Evolutionary conservation across 2,113 vertebrate genomes (phyloP).

Genomic region (Crotophaga sulcirostris): DNA sequence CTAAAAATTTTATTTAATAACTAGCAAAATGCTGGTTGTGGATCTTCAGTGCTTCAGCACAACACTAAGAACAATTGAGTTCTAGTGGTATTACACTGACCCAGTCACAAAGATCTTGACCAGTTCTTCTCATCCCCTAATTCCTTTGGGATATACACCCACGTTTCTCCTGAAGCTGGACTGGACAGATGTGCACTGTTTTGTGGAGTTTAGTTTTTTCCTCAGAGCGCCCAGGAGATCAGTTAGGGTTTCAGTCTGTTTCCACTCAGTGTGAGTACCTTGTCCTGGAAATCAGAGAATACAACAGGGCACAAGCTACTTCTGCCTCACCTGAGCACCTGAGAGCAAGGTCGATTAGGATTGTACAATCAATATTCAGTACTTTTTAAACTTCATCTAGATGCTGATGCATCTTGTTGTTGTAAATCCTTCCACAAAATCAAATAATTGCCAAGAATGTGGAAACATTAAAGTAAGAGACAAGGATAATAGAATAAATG

Average conservation of each 20-base stretch:
- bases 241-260: background rate
- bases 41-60: background rate
- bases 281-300: background rate
- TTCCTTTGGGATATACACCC: background rate
- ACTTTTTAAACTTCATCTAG: background rate
- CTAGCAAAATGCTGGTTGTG: background rate
- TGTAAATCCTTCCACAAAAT: conserved; percentile 22
- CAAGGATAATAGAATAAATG: background rate
- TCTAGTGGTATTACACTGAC: background rate
- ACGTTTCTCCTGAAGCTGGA: background rate
- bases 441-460: background rate
- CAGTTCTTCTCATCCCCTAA: background rate
- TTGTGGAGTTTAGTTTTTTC: background rate
- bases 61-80: background rate
- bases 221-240: background rate
- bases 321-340: background rate
- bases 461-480: conserved; percentile 1
- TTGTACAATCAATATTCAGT: background rate
- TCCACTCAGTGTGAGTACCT: background rate
- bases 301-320: background rate
- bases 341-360: background rate
- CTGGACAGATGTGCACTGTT: background rate
- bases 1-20: conserved; percentile 6
- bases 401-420: background rate
- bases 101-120: background rate